Evolutionary conservation across 2,888 invertebrate genomes (phyloP).

Genomic region (Coremacera marginata): DNA sequence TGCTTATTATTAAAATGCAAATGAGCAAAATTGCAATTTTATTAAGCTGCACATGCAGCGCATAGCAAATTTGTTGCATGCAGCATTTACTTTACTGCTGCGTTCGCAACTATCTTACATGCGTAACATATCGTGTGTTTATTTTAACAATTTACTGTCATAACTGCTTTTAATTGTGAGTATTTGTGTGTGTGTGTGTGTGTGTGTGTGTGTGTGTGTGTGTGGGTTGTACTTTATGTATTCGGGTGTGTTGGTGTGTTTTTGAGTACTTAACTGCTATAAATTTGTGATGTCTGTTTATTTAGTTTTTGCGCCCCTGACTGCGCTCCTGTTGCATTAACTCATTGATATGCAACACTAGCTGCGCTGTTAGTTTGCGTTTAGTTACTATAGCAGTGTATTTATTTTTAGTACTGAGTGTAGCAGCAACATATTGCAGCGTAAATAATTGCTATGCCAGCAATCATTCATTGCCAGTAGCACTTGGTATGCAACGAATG

Average conservation of each 20-base stretch:
- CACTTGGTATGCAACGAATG: too few species aligned
- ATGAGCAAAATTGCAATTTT: constrained; percentile 31
- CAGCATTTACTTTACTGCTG: neutral
- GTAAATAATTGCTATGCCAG: too few species aligned
- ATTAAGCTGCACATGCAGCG: constrained; percentile 16
- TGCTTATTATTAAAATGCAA: constrained; percentile 34
- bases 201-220: constrained; percentile 4
- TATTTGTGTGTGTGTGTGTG: constrained; percentile 8
- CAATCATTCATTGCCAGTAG: too few species aligned
- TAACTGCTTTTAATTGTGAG: neutral
- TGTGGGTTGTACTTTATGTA: neutral
- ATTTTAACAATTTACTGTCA: constrained; percentile 26
- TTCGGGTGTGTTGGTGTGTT: neutral
- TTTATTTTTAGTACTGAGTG: too few species aligned
- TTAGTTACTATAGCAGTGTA: too few species aligned
- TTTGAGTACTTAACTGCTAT: neutral
- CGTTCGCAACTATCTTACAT: neutral
- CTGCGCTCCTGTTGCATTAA: neutral
- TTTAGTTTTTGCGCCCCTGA: neutral
- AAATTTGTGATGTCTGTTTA: neutral
- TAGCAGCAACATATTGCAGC: too few species aligned
- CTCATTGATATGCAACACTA: neutral
- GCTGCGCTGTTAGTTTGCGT: too few species aligned
- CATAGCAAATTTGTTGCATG: constrained; percentile 14
- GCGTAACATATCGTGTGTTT: neutral